Conservation (phyloP, 2,113 vertebrate species). For the Gobio gobio region DNA sequence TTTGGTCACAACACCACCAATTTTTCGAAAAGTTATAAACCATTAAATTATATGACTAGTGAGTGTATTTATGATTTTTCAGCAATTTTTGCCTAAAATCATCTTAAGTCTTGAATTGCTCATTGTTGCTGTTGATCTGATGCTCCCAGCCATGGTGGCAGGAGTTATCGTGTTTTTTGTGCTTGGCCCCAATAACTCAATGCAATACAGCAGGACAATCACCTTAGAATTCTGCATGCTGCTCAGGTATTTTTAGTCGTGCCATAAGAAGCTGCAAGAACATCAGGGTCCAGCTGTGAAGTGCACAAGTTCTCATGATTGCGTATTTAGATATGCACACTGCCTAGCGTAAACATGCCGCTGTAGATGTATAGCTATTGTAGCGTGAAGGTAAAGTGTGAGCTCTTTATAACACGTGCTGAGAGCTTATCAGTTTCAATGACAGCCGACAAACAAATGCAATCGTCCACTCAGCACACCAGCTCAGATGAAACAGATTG, state of each 20-base stretch:
- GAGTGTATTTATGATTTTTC: no score
- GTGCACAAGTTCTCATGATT: neutral
- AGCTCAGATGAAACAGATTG: constrained; percentile 27
- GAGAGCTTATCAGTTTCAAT: constrained; percentile 32
- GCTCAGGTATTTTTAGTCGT: neutral
- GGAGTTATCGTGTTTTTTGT: no score
- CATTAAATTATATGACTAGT: no score
- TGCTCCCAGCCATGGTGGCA: no score
- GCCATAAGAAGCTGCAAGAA: constrained; percentile 29
- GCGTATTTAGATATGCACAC: constrained; percentile 5
- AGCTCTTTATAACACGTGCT: constrained; percentile 23
- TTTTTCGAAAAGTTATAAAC: no score
- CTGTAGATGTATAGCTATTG: constrained; percentile 7
- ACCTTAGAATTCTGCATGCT: neutral
- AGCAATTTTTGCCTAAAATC: no score
- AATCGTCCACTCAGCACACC: neutral
- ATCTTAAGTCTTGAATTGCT: no score
- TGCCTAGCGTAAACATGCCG: constrained; percentile 10
- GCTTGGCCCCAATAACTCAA: no score
- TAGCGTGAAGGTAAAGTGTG: constrained; percentile 44
- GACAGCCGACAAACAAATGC: constrained; percentile 30
- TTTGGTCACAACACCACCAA: no score
- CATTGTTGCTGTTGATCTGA: no score
- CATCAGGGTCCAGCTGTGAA: constrained; percentile 29
- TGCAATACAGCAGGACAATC: constrained; percentile 5